Evolutionary conservation across 1,140 invertebrate genomes (phyloP).

Genomic region (Colletes latitarsis): DNA sequence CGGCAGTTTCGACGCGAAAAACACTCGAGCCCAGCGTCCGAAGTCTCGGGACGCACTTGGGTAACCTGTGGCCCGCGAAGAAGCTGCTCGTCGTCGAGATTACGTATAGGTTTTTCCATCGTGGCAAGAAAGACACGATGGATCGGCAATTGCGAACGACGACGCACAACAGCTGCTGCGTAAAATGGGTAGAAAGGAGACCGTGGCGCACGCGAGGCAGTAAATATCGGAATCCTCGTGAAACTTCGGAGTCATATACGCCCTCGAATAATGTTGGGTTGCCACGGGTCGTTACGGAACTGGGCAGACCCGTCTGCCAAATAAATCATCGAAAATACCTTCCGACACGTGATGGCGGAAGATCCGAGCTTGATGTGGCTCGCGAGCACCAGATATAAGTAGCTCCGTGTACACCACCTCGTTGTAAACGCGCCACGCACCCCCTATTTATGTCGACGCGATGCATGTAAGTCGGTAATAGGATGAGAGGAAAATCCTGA

Average conservation of each 20-base stretch:
- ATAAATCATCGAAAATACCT: conserved; percentile 66
- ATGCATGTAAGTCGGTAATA: background rate
- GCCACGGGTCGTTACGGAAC: conserved; percentile 51
- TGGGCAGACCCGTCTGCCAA: conserved; percentile 44
- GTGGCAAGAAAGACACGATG: background rate
- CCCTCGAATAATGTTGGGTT: conserved; percentile 58
- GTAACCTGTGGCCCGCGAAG: too few relatives aligned
- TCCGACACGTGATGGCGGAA: conserved; percentile 55
- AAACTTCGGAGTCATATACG: conserved; percentile 64
- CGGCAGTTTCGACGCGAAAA: background rate
- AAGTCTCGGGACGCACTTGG: background rate
- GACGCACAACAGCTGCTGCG: conserved; percentile 62
- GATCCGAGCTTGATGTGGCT: conserved; percentile 43
- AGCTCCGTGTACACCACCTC: background rate
- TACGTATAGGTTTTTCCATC: conserved; percentile 1
- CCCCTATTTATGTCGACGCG: background rate
- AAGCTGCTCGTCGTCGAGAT: background rate
- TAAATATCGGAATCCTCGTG: conserved; percentile 67
- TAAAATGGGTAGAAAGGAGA: conserved; percentile 64
- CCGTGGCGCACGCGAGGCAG: conserved; percentile 58
- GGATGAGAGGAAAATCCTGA: background rate
- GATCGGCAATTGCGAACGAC: conserved; percentile 36
- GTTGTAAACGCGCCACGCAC: conserved; percentile 2
- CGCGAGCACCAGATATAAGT: conserved; percentile 15
- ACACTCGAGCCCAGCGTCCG: background rate